Percentiles rank a stretch among this genome's conserved stretches.
Conservation (phyloP, 1,140 invertebrate genomes). For the Fopius arisanus region DNA sequence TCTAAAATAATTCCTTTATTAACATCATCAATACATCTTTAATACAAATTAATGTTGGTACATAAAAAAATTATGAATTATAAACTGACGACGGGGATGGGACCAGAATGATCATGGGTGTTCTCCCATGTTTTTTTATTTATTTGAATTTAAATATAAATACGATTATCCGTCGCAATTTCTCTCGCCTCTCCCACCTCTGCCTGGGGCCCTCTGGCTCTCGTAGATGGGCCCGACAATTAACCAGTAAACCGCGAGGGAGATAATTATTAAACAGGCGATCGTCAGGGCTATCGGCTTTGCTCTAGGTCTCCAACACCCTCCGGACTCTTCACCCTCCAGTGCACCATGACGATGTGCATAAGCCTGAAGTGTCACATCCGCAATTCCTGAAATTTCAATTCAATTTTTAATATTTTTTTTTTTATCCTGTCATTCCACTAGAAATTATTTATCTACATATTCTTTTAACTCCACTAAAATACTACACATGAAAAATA, state of each 20-base stretch:
- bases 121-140: too few relatives aligned
- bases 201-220: conserved; percentile 18
- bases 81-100: too few relatives aligned
- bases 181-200: background rate
- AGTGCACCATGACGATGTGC: conserved; percentile 28
- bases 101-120: too few relatives aligned
- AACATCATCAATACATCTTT: background rate
- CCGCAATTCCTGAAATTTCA: conserved; percentile 39
- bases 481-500: too few relatives aligned
- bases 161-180: conserved; percentile 14
- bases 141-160: too few relatives aligned
- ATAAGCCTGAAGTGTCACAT: conserved; percentile 42
- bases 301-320: conserved; percentile 34
- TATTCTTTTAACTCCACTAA: too few relatives aligned
- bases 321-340: conserved; percentile 16
- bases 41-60: too few relatives aligned
- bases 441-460: background rate
- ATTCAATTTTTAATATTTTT: too few relatives aligned
- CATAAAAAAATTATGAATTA: too few relatives aligned
- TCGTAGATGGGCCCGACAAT: conserved; percentile 41
- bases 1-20: background rate
- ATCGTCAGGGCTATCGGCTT: conserved; percentile 38
- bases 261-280: conserved; percentile 32
- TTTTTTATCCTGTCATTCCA: too few relatives aligned
- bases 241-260: conserved; percentile 44